Evolutionary conservation across 1,140 invertebrate genomes (phyloP).

Genomic region (Olivierus martensii): DNA sequence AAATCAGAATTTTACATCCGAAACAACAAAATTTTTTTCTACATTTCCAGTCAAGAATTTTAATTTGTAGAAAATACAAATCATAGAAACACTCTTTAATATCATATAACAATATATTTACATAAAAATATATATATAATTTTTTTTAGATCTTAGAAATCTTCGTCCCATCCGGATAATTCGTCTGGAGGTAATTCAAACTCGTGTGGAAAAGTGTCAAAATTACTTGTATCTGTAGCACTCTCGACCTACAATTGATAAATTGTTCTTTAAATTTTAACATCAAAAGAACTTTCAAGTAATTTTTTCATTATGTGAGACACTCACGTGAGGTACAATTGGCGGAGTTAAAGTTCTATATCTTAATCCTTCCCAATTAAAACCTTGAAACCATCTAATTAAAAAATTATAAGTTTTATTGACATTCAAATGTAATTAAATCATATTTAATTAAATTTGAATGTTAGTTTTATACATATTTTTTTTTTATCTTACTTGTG

Average conservation of each 20-base stretch:
- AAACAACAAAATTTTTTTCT: too few species aligned
- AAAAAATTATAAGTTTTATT: too few species aligned
- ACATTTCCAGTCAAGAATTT: too few species aligned
- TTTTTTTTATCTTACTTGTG: conserved; percentile 74
- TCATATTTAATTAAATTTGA: too few species aligned
- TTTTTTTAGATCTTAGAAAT: conserved; percentile 46
- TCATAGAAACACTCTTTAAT: too few species aligned
- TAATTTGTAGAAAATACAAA: too few species aligned
- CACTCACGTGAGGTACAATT: conserved; percentile 50
- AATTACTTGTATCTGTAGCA: conserved; percentile 66
- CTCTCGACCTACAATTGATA: conserved; percentile 34
- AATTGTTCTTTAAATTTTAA: too few species aligned
- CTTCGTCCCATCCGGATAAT: conserved; percentile 72
- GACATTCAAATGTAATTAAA: too few species aligned
- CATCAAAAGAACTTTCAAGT: too few species aligned
- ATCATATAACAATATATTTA: background rate
- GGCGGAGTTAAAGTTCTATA: conserved; percentile 81
- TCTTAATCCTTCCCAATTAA: conserved; percentile 96
- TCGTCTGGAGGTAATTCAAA: conserved; percentile 75
- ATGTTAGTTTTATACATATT: too few species aligned
- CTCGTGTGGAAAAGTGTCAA: conserved; percentile 81
- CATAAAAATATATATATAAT: background rate
- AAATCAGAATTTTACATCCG: too few species aligned
- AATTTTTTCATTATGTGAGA: too few species aligned
- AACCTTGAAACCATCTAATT: conserved; percentile 98